phyloP scores from a whole-genome alignment of 2,888 invertebrate species.

The Camptogramma bilineatum region DNA sequence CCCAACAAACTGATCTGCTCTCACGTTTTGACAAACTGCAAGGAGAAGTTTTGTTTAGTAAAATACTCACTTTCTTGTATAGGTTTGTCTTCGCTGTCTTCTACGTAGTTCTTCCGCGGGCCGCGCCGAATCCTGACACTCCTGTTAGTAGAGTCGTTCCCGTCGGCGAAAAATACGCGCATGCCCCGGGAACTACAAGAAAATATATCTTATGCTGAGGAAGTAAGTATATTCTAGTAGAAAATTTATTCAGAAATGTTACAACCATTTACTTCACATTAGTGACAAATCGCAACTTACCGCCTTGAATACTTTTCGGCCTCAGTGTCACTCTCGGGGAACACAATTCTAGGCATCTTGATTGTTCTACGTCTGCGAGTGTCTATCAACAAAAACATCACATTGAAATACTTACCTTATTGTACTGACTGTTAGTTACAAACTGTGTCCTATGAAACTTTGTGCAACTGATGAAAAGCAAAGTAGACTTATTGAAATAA shows the following conservation, averaged over 20 bases:
- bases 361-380: conserved; percentile 75
- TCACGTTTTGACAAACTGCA: too few relatives aligned
- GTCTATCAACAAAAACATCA: conserved; percentile 54
- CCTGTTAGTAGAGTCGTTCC: conserved; percentile 71
- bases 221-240: too few relatives aligned
- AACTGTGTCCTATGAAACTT: too few relatives aligned
- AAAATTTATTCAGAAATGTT: background rate
- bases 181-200: conserved; percentile 73
- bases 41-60: too few relatives aligned
- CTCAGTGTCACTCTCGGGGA: conserved; percentile 82
- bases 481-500: too few relatives aligned
- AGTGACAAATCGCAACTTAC: conserved; percentile 49
- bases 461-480: too few relatives aligned
- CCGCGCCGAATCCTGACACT: conserved; percentile 70
- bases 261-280: background rate
- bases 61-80: conserved; percentile 75
- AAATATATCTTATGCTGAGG: background rate
- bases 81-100: conserved; percentile 82
- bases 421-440: too few relatives aligned
- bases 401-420: conserved; percentile 12
- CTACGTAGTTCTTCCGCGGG: conserved; percentile 78
- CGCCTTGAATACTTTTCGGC: conserved; percentile 83
- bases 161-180: conserved; percentile 80
- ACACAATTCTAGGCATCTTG: conserved; percentile 81
- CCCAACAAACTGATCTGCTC: too few relatives aligned